Evolutionary conservation across 2,113 vertebrate genomes (phyloP), one percentile per base, ranked within the genome.

Genomic region (Callorhinus ursinus): DNA sequence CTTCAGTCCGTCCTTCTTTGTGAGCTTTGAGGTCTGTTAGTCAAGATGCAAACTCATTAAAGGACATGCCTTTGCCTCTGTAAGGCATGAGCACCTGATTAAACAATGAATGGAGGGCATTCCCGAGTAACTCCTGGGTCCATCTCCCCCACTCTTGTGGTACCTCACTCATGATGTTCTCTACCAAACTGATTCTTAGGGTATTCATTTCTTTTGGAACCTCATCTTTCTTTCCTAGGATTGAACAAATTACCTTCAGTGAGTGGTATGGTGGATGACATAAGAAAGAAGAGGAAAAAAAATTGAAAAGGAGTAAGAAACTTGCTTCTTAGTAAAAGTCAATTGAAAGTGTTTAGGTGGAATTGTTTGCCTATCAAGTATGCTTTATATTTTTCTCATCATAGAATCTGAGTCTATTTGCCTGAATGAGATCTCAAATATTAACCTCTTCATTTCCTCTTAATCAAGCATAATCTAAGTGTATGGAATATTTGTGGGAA

Each of bases 281-380:
- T 98, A 24, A 2, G 2, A 1, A 51, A 87, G 88, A 93, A 83
- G 95, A 92, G 67, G 76, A 5, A 94, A 59, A 59, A 77, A 72
- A 39, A 49, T 87, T 55, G 96, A 86, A 36, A 4, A 96, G 72
- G 24, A 82, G 98, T 98, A 97, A 96, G 90, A 71, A 57, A 24
- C 7, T 57, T 71, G 13, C 36, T 92, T 82, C 19, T 55, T 65
- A 24, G 13, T 91, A 9, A 49, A 90, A 71, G 26, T 82, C 69
- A 83, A 11, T 72, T 51, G 57, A 51, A 76, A 67, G 31, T 55
- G 2, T 85, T 93, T 79, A 67, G 22, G 8, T 53, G 46, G 28
- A 86, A 1, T 21, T 55, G 42, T 80, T 69, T 85, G 46, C 39
- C 12, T 39, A 46, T 67, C 39, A 88, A 92, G 4, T 26, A 69